Percentiles rank a stretch among this genome's conserved stretches.
Conservation (phyloP, 2,888 invertebrate genomes). For the Pimpla rufipes region DNA sequence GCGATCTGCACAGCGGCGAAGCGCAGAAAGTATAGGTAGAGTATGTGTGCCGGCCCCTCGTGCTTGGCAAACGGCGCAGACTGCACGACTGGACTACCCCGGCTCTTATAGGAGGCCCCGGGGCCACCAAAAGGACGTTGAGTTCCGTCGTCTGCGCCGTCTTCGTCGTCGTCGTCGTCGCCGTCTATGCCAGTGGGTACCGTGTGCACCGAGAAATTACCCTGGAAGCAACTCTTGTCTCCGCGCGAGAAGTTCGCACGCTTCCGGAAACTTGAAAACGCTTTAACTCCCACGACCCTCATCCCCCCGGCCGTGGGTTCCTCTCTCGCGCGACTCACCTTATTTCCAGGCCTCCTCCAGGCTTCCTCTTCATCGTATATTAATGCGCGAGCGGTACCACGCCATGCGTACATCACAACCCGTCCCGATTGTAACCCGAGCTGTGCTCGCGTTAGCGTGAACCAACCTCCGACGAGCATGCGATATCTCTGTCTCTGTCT, state of each 20-base stretch:
- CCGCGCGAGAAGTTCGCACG: conserved; percentile 67
- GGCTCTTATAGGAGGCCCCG: conserved; percentile 31
- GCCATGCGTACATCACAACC: conserved; percentile 36
- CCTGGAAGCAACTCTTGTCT: conserved; percentile 66
- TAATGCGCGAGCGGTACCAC: conserved; percentile 53
- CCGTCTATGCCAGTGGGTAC: conserved; percentile 55
- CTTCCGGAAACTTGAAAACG: conserved; percentile 73
- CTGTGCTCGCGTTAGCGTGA: conserved; percentile 28
- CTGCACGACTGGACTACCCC: conserved; percentile 58
- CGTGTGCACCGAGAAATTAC: conserved; percentile 65
- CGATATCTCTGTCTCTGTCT: conserved; percentile 9
- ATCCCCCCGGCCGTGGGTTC: not conserved
- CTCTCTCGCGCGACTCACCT: conserved; percentile 24
- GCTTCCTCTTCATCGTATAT: conserved; percentile 58
- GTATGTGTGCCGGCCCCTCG: conserved; percentile 1
- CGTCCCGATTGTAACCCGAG: conserved; percentile 44
- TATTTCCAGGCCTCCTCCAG: conserved; percentile 48
- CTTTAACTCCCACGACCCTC: conserved; percentile 64
- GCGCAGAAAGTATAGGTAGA: conserved; percentile 8
- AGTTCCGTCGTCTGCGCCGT: conserved; percentile 41
- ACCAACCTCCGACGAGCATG: conserved; percentile 31
- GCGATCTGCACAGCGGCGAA: conserved; percentile 35
- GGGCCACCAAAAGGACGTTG: conserved; percentile 42
- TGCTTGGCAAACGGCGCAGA: conserved; percentile 39
- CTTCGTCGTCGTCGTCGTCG: conserved; percentile 13